Base-by-base conservation (phyloP, 2,888 invertebrate species). In the Drosophila emarginata region DNA sequence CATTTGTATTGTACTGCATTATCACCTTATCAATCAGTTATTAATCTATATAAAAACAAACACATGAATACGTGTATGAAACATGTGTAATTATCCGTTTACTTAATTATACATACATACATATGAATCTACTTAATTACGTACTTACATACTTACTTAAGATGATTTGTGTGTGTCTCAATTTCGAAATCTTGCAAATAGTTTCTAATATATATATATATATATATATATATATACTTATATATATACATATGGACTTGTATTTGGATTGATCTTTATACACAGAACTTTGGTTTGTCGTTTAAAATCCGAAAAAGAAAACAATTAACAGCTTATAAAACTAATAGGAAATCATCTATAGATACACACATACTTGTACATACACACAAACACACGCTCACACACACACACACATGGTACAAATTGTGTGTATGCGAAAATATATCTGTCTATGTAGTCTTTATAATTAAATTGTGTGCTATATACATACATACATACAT, bases 31-130 rank as follows among this genome's bases (percentile, higher is more conserved):
- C 21, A 21, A 45, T 45, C 21, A 45, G 45, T 45, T 45, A 45
- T 45, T 11, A 45, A 45, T 21, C 18, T 36, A 56, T 36, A 54
- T 21, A 21, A 14, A 61, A 56, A 28, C 52, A 58, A 54, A 62
- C 78, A 67, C 58, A 76, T 56, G 72, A 67, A 74, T 78, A 74
- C 62, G 62, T 69, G 51, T 37, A 60, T 53, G n/a, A n/a, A n/a
- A 28, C 7, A 58, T 39, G 57, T 64, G 58, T 53, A 68, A 57
- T 68, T 68, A 73, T 51, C 36, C 56, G 59, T 56, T 70, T 64
- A 70, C 64, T 70, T 70, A 64, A 60, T 54, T 70, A 70, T 39
- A 70, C 65, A 54, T 58, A 71, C 61, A 57, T 56, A 56, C 51
- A 59, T 62, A 64, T 12, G 63, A 73, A 73, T 52, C 5, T 61